Evolutionary conservation across 2,888 invertebrate species (phyloP), one percentile per base, ranked within the genome.

Genomic region (Metacarcinus magister): DNA sequence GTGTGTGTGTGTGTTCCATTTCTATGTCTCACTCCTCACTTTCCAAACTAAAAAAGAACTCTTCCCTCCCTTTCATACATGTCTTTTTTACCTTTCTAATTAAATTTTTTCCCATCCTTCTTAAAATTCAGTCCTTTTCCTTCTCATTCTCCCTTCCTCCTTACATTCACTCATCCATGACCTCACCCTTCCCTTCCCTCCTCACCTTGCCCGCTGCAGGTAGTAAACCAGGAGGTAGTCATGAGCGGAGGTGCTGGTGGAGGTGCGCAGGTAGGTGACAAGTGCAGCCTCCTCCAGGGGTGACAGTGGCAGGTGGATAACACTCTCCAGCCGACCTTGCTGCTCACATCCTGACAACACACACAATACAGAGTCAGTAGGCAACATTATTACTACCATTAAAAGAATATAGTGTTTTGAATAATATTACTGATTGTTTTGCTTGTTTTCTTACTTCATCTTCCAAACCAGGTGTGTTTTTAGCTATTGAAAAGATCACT

Each of bases 141-240:
- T 13, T 13, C 39, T 87, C 82, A 87, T 39, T 28, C 82, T 10
- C 16, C 39, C 32, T 4, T 32, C 23, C 4, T 60, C 60, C 23
- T 2, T 60, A 3, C 60, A 19, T 60, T 23, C 0, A 10, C 3
- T 19, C 32, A 28, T 82, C 2, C 10, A 82, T 82, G 1, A 32
- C 32, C 13, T n/a, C 87, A 87, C 87, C 19, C 39, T 10, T n/a
- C 28, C 82, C 28, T 23, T 2, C 5, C 19, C 87, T n/a, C 89
- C 96, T 91, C 89, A 96, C 96, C 96, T 96, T 7, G 95, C 94
- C 43, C 95, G 92, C 60, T 95, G 95, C 13, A 97, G 94, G 54
- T 96, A 97, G 93, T 96, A 96, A 0, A 97, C 95, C 19, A 96
- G 94, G 75, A 96, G 96, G 95, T 96, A 95, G 93, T 97, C 96